Evolutionary conservation across 2,888 invertebrate genomes (phyloP), one percentile per base, ranked within the genome.

Genomic region (Cistogaster globosa): DNA sequence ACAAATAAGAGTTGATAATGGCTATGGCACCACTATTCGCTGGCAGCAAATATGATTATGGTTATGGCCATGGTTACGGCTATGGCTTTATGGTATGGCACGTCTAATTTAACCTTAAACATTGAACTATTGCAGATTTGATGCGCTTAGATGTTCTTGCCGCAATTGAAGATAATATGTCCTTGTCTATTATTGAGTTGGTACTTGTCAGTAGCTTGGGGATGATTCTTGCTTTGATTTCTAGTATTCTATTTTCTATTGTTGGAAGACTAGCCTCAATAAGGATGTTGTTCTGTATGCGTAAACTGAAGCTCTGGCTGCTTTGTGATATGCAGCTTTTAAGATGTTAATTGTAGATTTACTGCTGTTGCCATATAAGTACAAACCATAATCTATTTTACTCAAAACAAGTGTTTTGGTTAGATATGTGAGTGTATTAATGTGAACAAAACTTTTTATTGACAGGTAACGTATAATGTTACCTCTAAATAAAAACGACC

Each of bases 381-480:
- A 58, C 18, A 60, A 5, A 38, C 60, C 38, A 18, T 60, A 60
- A 18, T 60, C 60, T 38, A 60, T 38, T 60, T 60, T 60, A 18
- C 60, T 60, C 12, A 38, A 12, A 12, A 51, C 51, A n/a, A 51
- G 18, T n/a, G 51, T 51, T 51, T 51, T 51, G 8, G 51, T 51
- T 8, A 51, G 51, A n/a, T 51, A 51, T n/a, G 16, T 51, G 16
- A 51, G 18, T 51, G 18, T 51, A n/a, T 51, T 51, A 16, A 51
- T n/a, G 8, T 51, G 51, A 14, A 60, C 38, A 36, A 38, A 38
- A 12, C 32, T 60, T 60, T 60, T 60, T 3, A 18, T n/a, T 4
- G 32, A 58, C n/a, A 58, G 6, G 6, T 32, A 60, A 60, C 60
- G 14, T 7, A 36, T 36, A 18, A 32, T 32, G 3, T 57, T 16